phyloP scores from a whole-genome alignment of 2,888 invertebrate genomes.

The Drosophila rubida region DNA sequence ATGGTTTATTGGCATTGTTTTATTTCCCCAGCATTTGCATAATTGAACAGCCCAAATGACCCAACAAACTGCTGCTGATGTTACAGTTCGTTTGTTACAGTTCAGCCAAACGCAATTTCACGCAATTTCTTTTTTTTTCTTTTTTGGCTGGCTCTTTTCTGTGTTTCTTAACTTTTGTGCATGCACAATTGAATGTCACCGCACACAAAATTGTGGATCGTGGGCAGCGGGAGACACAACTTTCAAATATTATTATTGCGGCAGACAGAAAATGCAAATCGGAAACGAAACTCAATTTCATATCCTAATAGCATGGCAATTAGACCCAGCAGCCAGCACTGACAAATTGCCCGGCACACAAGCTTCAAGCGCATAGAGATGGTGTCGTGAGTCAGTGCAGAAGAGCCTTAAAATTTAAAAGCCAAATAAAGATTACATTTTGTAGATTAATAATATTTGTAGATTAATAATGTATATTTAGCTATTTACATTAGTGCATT shows the following conservation, averaged over 20 bases:
- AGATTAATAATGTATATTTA: no score
- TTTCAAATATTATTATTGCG: constrained; percentile 38
- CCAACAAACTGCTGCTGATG: constrained; percentile 22
- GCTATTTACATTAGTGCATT: no score
- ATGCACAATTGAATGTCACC: constrained; percentile 39
- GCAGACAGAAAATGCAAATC: constrained; percentile 52
- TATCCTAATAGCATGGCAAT: constrained; percentile 39
- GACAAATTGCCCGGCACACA: constrained; percentile 13
- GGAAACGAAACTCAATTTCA: constrained; percentile 32
- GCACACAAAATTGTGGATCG: constrained; percentile 23
- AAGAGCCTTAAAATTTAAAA: neutral
- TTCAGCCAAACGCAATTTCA: constrained; percentile 35
- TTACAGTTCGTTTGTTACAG: constrained; percentile 7
- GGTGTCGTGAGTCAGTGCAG: neutral
- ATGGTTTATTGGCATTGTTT: constrained; percentile 35
- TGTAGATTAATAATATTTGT: no score
- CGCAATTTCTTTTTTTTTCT: constrained; percentile 21
- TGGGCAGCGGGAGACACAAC: constrained; percentile 20
- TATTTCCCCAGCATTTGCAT: constrained; percentile 56
- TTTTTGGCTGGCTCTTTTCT: constrained; percentile 6
- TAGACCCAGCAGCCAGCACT: constrained; percentile 23
- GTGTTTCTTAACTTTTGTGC: constrained; percentile 8
- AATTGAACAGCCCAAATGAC: constrained; percentile 51
- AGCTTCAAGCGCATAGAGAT: neutral
- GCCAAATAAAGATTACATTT: no score